These are phyloP conservation scores for Ondatra zibethicus DNA, from an alignment of 2,113 vertebrate genomes.

Conservation along the genomic window DNA sequence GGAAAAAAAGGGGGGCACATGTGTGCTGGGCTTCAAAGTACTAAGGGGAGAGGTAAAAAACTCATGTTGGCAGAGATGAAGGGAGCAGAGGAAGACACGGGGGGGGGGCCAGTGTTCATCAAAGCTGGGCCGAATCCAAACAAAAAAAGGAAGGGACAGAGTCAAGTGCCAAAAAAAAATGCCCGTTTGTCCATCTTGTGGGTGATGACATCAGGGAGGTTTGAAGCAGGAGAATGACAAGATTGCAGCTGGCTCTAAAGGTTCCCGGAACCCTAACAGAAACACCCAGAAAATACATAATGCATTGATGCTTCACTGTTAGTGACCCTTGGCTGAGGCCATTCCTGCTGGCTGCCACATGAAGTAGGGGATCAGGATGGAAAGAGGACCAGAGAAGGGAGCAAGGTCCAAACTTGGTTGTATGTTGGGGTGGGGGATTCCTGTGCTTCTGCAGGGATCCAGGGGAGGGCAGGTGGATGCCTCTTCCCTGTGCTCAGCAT, in stretches of 20 bases:
- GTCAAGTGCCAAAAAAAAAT: background rate
- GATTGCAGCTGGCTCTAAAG: background rate
- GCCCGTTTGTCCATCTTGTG: background rate
- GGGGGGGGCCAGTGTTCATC: background rate
- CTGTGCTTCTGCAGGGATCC: background rate
- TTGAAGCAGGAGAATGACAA: background rate
- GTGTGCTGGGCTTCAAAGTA: background rate
- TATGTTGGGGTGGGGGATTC: background rate
- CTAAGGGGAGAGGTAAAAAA: background rate
- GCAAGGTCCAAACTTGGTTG: background rate
- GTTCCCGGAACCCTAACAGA: background rate
- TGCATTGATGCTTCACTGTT: background rate
- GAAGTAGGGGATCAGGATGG: background rate
- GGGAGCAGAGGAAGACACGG: background rate
- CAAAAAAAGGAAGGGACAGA: background rate
- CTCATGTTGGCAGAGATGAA: background rate
- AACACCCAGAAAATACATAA: conserved; percentile 25
- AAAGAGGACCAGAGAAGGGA: background rate
- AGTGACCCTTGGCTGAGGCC: background rate
- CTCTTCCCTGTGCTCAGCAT: background rate
- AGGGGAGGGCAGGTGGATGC: background rate
- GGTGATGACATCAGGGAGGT: background rate
- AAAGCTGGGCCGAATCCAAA: background rate
- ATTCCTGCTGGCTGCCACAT: background rate
- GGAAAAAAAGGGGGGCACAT: background rate